Evolutionary conservation across 2,888 invertebrate species (phyloP).

Genomic region (Macrosoma leucophasiata): DNA sequence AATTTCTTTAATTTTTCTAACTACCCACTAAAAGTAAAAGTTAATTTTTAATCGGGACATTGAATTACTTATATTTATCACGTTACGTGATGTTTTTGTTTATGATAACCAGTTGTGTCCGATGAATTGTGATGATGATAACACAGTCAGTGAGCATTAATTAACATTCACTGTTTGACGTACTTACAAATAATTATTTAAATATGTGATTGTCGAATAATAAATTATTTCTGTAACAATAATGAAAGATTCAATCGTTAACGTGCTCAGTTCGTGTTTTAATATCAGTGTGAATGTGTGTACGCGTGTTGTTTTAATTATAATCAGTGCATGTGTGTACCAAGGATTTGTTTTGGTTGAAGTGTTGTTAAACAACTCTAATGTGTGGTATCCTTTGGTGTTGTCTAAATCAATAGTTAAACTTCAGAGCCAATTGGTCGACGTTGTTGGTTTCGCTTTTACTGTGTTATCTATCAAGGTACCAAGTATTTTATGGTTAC

Average conservation of each 20-base stretch:
- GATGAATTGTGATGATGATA: no score
- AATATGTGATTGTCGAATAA: not conserved
- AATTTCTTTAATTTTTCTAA: no score
- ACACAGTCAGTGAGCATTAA: constrained; percentile 1
- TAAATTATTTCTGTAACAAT: constrained; percentile 2
- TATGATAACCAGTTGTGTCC: no score
- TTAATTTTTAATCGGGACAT: no score
- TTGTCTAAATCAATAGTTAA: constrained; percentile 37
- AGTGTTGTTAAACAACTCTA: constrained; percentile 56
- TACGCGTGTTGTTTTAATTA: constrained; percentile 47
- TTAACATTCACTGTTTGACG: not conserved
- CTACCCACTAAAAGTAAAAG: no score
- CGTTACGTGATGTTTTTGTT: no score
- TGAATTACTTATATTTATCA: no score
- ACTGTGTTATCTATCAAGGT: constrained; percentile 43
- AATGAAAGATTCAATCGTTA: constrained; percentile 12
- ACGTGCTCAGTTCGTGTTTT: constrained; percentile 32
- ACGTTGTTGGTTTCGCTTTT: constrained; percentile 29
- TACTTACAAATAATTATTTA: constrained; percentile 1
- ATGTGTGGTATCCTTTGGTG: constrained; percentile 52
- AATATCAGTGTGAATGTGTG: constrained; percentile 42
- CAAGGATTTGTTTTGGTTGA: constrained; percentile 57
- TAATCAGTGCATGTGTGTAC: constrained; percentile 53
- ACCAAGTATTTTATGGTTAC: no score
- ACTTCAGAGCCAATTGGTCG: constrained; percentile 27